A percentile compares a stretch with the other conserved stretches of the same genome.
These are phyloP conservation scores for Hylyphantes graminicola DNA, from an alignment of 1,140 invertebrate species.

Conservation along the genomic window DNA sequence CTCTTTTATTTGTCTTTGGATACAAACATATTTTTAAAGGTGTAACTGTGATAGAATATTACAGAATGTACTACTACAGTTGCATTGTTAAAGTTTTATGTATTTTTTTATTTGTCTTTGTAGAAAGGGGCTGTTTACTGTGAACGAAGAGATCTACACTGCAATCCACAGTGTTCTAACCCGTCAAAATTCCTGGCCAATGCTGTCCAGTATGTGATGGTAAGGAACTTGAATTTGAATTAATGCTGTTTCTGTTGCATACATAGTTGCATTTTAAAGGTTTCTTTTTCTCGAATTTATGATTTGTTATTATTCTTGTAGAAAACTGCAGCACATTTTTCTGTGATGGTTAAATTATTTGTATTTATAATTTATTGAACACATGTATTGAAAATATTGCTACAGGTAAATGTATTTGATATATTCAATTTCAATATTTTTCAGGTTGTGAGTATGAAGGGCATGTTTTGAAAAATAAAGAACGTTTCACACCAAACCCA, in stretches of 20 bases:
- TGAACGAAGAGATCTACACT: slow-evolving; percentile 18
- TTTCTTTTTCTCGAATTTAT: background rate
- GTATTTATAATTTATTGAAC: background rate
- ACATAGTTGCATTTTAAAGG: background rate
- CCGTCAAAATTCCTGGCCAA: slow-evolving; percentile 39
- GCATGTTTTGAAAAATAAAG: slow-evolving; percentile 22
- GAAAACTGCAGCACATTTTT: background rate
- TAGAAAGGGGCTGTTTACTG: slow-evolving; percentile 54
- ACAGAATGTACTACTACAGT: background rate
- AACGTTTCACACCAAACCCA: slow-evolving; percentile 28
- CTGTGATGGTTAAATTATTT: background rate
- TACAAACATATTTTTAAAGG: background rate
- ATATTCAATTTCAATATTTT: background rate
- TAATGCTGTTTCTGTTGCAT: too few species aligned
- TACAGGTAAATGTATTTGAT: background rate
- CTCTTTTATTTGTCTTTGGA: slow-evolving; percentile 9
- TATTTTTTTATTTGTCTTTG: background rate
- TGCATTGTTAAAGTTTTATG: background rate
- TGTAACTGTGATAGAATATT: background rate
- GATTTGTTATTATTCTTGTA: background rate
- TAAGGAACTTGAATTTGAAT: slow-evolving; percentile 4
- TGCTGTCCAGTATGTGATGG: slow-evolving; percentile 57
- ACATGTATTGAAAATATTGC: background rate
- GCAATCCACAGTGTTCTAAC: slow-evolving; percentile 50
- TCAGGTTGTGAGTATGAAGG: slow-evolving; percentile 54